Evolutionary conservation across 2,797 vertebrate species (phyloP), one percentile per base, ranked within the genome.

Genomic region (Ctenopoma kingsleyae): DNA sequence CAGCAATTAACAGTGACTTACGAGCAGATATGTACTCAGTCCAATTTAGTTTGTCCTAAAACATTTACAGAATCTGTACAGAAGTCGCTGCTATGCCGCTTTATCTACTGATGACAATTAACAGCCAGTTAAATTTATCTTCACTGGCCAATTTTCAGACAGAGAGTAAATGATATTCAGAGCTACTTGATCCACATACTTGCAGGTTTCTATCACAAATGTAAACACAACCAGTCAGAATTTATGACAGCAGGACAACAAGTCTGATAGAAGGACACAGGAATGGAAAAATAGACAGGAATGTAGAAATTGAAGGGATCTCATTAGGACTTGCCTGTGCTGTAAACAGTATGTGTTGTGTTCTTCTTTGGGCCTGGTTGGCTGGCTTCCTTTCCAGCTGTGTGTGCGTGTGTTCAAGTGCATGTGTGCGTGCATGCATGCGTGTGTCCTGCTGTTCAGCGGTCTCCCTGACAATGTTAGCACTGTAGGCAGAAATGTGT

Each of bases 391-490:
- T 68, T 60, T 25, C 71, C 75, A 78, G 69, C 69, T 82, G 61
- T 61, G 57, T 57, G 59, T 61, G 57, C 54, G 59, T 49, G 55
- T 46, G 36, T 76, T 47, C 51, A 38, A 49, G 67, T 76, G 30
- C 51, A 55, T 36, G 54, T 19, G 25, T 78, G 57, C 4, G 5
- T 62, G 57, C 46, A 30, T 51, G 40, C 32, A 49, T 74, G 76
- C 32, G 53, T 52, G 47, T 55, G 52, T 69, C 86, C 77, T 62
- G 72, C 82, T 85, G 84, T 85, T 83, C 70, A 13, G 70, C 1
- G 22, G 44, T 61, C 86, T 75, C 83, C 74, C 55, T 66, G 71
- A 87, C 79, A 74, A 53, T 82, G 83, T 85, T 80, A 59, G 50
- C 67, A 66, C 83, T 77, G 67, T 67, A 60, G 83, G 80, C 73